Evolutionary conservation across 2,888 invertebrate genomes (phyloP), one percentile per base, ranked within the genome.

Genomic region (Ectemnius lituratus): DNA sequence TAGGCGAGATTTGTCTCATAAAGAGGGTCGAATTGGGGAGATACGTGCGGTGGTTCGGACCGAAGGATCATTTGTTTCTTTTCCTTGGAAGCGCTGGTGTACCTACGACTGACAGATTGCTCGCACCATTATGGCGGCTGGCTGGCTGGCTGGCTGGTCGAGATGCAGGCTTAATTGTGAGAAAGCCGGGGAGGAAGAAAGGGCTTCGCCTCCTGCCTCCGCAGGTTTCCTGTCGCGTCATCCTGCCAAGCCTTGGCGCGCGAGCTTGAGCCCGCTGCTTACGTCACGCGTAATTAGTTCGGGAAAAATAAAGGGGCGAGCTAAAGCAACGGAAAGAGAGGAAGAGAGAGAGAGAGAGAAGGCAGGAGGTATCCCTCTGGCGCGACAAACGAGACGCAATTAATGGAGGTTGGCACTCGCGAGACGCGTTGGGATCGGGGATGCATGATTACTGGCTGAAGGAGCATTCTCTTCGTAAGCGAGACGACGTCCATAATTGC

Each of bases 301-400:
- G 78, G 72, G 69, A 72, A 78, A 79, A 79, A 78, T 78, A 69
- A 73, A 78, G 75, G 23, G 23, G 23, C 23, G 23, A 23, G 23
- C 23, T 23, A 23, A 3, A 3, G 23, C 23, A 3, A 23, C 2
- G 23, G 23, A 2, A 23, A 60, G 16, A 59, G 69, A 62, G 72
- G 68, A 73, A 75, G 73, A 64, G 70, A 70, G 75, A 75, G 72
- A 37, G 37, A 3, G 23, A 23, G 23, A 3, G 23, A 23, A 23
- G 23, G 23, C 23, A 23, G 23, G 23, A 78, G 83, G 76, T 76
- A 78, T 79, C 82, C 69, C 72, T 56, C 78, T 70, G 73, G 62
- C 68, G 68, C 73, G 81, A 83, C 83, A 83, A 83, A 83, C 80
- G 83, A 80, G 76, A 70, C 62, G 78, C 77, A 81, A 83, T 84